These are phyloP conservation scores for Cheilosia scutellata DNA, from an alignment of 2,888 invertebrate genomes.

Conservation along the genomic window DNA sequence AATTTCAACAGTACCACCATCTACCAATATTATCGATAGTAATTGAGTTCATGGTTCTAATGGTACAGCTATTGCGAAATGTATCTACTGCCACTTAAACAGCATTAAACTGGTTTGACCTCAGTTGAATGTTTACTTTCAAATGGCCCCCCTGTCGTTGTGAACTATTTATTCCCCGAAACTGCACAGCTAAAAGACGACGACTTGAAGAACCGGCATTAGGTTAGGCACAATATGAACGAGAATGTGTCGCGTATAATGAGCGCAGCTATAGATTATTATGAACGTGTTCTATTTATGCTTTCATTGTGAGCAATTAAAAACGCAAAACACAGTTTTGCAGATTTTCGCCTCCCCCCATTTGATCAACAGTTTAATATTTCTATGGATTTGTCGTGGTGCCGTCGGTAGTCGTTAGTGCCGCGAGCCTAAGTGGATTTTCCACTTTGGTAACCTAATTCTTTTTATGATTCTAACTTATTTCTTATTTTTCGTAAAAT, in stretches of 20 bases:
- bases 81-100: slow-evolving; percentile 22
- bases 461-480: slow-evolving; percentile 49
- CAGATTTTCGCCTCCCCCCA: slow-evolving; percentile 27
- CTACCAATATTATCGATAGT: slow-evolving; percentile 50
- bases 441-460: slow-evolving; percentile 69
- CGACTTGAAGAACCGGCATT: background rate
- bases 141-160: slow-evolving; percentile 18
- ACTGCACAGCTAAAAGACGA: background rate
- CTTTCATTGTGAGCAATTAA: slow-evolving; percentile 69
- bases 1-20: background rate
- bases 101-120: slow-evolving; percentile 68
- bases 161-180: background rate
- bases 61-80: slow-evolving; percentile 36
- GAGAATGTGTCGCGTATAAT: slow-evolving; percentile 5
- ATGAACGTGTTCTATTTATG: slow-evolving; percentile 63
- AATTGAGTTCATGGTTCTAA: slow-evolving; percentile 63
- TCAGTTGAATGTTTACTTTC: slow-evolving; percentile 58
- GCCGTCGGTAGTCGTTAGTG: slow-evolving; percentile 19
- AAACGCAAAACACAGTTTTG: slow-evolving; percentile 37
- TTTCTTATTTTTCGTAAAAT: slow-evolving; percentile 19
- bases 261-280: slow-evolving; percentile 29
- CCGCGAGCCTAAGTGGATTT: slow-evolving; percentile 60
- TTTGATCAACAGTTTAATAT: slow-evolving; percentile 1
- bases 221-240: background rate
- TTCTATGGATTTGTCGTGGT: slow-evolving; percentile 48